phyloP scores from a whole-genome alignment of 2,888 invertebrate species.

The Psococerastis gibbosa region DNA sequence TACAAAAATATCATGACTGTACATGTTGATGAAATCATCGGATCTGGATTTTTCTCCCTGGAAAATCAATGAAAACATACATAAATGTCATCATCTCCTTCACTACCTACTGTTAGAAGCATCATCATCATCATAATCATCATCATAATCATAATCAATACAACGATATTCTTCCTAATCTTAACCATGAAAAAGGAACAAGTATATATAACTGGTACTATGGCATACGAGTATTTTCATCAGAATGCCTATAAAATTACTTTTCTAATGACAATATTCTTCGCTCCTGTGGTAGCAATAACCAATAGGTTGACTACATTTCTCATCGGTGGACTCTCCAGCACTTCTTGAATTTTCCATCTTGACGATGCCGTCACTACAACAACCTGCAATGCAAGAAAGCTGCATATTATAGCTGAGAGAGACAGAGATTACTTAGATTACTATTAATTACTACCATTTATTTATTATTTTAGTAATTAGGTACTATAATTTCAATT shows the following conservation, averaged over 20 bases:
- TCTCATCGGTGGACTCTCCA: constrained; percentile 38
- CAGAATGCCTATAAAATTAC: constrained; percentile 10
- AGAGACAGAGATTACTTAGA: no score
- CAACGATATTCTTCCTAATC: no score
- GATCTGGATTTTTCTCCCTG: constrained; percentile 6
- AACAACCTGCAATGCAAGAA: constrained; percentile 41
- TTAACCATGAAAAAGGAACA: no score
- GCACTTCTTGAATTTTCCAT: constrained; percentile 54
- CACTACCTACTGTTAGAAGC: no score
- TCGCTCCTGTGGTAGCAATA: not conserved
- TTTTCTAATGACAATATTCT: not conserved
- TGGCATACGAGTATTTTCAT: constrained; percentile 12
- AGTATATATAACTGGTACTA: constrained; percentile 51
- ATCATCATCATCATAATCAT: no score
- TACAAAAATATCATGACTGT: constrained; percentile 50
- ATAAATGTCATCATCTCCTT: no score
- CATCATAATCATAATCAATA: no score
- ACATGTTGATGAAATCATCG: constrained; percentile 45
- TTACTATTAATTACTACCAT: no score
- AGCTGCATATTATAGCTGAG: constrained; percentile 21
- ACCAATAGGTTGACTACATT: constrained; percentile 50
- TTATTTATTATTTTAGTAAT: no score
- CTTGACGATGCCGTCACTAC: constrained; percentile 49
- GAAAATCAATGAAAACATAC: no score
- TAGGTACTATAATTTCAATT: no score